Evolutionary conservation across 2,888 invertebrate genomes (phyloP), one percentile per base, ranked within the genome.

Genomic region (Catocala nupta): DNA sequence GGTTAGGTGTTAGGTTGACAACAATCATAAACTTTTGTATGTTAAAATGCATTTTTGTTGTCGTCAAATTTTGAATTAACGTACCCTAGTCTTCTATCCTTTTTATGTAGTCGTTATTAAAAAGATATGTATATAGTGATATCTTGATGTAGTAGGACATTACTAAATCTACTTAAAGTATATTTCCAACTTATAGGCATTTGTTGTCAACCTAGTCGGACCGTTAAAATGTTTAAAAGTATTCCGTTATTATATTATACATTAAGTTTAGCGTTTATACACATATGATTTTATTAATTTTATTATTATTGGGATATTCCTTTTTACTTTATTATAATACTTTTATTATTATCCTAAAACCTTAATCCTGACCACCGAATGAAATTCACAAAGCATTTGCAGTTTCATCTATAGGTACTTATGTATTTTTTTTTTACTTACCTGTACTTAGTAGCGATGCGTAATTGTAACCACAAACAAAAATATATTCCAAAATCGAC

Each of bases 171-270:
- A 39, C 39, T 39, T 11, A 5, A 44, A 44, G n/a, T 11, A 43
- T 10, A 5, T 45, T 45, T 16, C 1, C 16, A 47, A 16, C 13
- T 16, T 5, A 45, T 4, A n/a, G 7, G 6, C 36, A 0, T 51
- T 39, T 36, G 51, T 36, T 11, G 51, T 51, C 36, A 34, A 54
- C 49, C 13, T 48, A n/a, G 42, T 34, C 9, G 6, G 43, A 49
- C 13, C 10, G 16, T 54, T 55, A 11, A 62, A 56, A 65, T 57
- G 49, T 63, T 66, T 57, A 60, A 77, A 75, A 39, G 65, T 78
- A 78, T 78, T 78, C 78, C 78, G 76, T 77, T 77, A 73, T 53
- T 63, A 64, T 77, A 73, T 53, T 63, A 64, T 76, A 68, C 54
- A 45, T 57, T 64, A 51, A 75, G 74, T 60, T 66, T 71, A 71